A percentile compares a stretch with the other conserved stretches of the same genome.
Evolutionary conservation across 2,113 vertebrate genomes (phyloP).

Genomic region (Spheniscus mendiculus): DNA sequence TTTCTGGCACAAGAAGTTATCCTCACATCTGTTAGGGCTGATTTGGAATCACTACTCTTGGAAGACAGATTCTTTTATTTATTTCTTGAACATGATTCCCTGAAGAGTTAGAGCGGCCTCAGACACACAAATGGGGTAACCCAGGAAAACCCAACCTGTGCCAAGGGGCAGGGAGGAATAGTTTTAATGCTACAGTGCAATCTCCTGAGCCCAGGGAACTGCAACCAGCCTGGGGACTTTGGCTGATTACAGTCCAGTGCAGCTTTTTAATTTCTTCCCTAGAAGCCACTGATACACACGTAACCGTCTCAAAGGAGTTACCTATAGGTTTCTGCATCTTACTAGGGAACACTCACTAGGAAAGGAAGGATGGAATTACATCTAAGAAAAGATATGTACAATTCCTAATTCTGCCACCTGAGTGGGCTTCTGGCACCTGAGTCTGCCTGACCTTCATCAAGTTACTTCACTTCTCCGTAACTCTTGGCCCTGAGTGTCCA

Average conservation of each 20-base stretch:
- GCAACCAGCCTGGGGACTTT: neutral
- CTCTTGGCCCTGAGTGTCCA: neutral
- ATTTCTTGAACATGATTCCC: neutral
- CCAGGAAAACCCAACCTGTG: neutral
- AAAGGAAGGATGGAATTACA: neutral
- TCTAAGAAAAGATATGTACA: neutral
- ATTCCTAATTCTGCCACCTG: neutral
- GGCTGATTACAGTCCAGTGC: neutral
- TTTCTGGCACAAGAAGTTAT: slow-evolving; percentile 33
- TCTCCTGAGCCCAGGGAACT: neutral
- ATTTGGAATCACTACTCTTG: slow-evolving; percentile 8
- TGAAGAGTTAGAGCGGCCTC: neutral
- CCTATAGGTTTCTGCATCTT: neutral
- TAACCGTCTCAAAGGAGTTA: neutral
- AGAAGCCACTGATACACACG: neutral
- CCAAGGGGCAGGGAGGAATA: neutral
- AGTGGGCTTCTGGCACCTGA: neutral
- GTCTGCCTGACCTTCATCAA: neutral
- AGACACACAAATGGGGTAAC: neutral
- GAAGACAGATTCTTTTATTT: slow-evolving; percentile 17
- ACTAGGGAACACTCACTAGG: neutral
- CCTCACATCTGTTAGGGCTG: slow-evolving; percentile 41
- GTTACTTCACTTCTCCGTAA: neutral
- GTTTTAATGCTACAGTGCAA: neutral
- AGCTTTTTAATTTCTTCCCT: slow-evolving; percentile 4